Evolutionary conservation across 92 coral and sea anemone genomes (phyloP).

Genomic region (Scolanthus callimorphus): DNA sequence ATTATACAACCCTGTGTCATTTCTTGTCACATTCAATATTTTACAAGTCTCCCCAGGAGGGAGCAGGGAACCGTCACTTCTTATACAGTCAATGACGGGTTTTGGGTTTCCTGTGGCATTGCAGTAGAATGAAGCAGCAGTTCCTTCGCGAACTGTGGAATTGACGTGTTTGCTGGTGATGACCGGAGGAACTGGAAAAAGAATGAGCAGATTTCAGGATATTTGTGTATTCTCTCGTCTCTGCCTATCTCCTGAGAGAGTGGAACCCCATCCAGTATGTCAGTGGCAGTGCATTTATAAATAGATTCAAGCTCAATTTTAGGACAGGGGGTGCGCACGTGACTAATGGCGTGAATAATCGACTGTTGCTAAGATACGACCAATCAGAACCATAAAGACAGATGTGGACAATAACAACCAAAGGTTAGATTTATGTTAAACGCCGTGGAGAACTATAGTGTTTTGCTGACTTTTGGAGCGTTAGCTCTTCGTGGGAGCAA

Average conservation of each 20-base stretch:
- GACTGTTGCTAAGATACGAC: too few relatives aligned
- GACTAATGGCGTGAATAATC: too few relatives aligned
- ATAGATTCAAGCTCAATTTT: too few relatives aligned
- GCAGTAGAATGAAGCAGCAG: conserved; percentile 20
- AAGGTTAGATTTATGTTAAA: too few relatives aligned
- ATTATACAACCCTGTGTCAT: conserved; percentile 3
- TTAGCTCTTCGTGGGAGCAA: too few relatives aligned
- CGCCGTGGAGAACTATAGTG: too few relatives aligned
- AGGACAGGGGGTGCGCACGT: too few relatives aligned
- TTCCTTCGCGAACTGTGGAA: not conserved
- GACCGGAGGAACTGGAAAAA: conserved; percentile 1
- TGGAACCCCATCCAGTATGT: not conserved
- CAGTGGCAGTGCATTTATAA: too few relatives aligned
- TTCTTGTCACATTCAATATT: not conserved
- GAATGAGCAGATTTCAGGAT: not conserved
- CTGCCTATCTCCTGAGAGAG: not conserved
- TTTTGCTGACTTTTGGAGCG: too few relatives aligned
- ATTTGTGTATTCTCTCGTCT: not conserved
- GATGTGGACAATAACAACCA: too few relatives aligned
- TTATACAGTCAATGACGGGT: conserved; percentile 29
- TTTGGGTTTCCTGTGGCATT: conserved; percentile 46
- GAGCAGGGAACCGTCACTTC: not conserved
- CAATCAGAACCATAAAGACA: too few relatives aligned
- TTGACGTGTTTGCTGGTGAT: conserved; percentile 6
- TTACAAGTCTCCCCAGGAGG: not conserved